phyloP scores from a whole-genome alignment of 92 coral and sea anemone genomes.

The Zoanthus sociatus region DNA sequence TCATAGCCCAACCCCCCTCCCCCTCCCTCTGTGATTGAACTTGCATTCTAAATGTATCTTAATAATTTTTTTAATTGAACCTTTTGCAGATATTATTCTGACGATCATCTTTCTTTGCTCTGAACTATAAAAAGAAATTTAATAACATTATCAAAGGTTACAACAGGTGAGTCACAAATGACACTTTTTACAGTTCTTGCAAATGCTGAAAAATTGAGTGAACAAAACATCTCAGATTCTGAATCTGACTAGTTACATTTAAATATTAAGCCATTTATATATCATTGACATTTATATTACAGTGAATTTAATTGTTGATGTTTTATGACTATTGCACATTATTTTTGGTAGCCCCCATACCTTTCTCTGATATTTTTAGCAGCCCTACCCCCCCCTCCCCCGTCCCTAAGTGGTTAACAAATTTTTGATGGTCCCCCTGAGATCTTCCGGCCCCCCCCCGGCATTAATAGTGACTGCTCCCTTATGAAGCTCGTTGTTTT shows the following conservation, averaged over 20 bases:
- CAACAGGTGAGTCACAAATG: not conserved
- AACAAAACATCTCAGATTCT: not conserved
- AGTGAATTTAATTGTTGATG: not conserved
- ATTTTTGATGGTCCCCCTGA: too few species aligned
- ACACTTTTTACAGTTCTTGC: not conserved
- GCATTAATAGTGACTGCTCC: too few species aligned
- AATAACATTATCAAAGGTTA: not conserved
- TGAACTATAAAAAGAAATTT: too few species aligned
- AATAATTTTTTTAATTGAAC: not conserved
- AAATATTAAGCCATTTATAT: not conserved
- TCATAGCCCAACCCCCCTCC: not conserved
- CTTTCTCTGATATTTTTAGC: not conserved
- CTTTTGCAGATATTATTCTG: too few species aligned
- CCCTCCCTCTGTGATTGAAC: not conserved
- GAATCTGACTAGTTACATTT: not conserved
- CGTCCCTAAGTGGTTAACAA: too few species aligned
- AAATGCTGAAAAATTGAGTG: not conserved
- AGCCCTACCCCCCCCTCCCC: too few species aligned
- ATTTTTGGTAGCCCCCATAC: not conserved
- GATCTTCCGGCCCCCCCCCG: too few species aligned
- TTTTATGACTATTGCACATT: not conserved
- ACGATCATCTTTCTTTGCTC: too few species aligned
- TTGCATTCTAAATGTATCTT: not conserved
- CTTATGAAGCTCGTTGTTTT: too few species aligned
- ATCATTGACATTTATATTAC: not conserved